A percentile compares a stretch with the other conserved stretches of the same genome.
phyloP scores from a whole-genome alignment of 1,140 invertebrate species.

The Drosophila sechellia region DNA sequence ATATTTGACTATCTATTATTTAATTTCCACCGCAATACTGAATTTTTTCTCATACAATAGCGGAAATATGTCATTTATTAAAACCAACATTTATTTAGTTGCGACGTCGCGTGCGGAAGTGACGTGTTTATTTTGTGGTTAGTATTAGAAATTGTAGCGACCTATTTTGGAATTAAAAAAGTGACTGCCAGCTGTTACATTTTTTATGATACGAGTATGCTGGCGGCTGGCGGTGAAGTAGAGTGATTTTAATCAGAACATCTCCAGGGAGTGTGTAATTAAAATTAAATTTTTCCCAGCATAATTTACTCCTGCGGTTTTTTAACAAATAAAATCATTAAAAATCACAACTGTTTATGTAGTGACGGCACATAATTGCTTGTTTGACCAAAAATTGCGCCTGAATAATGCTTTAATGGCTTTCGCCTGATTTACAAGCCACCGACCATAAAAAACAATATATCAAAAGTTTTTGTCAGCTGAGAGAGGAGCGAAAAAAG shows the following conservation, averaged over 20 bases:
- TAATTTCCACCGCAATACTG: background rate
- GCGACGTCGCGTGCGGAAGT: background rate
- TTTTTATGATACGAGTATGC: background rate
- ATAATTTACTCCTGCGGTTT: slow-evolving; percentile 26
- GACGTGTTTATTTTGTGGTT: slow-evolving; percentile 10
- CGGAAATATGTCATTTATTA: background rate
- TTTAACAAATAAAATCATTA: background rate
- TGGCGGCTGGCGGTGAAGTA: too few species aligned
- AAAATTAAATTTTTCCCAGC: slow-evolving; percentile 28
- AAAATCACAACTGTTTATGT: slow-evolving; percentile 12
- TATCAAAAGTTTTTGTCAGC: slow-evolving; percentile 44
- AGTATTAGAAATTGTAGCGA: slow-evolving; percentile 7
- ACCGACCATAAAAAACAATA: slow-evolving; percentile 14
- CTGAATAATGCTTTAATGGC: slow-evolving; percentile 18
- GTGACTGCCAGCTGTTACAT: background rate
- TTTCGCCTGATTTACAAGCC: slow-evolving; percentile 30
- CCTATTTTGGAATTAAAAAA: background rate
- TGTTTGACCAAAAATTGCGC: slow-evolving; percentile 7
- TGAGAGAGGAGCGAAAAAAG: background rate
- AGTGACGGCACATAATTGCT: slow-evolving; percentile 1
- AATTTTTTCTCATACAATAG: background rate
- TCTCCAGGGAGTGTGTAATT: slow-evolving; percentile 8
- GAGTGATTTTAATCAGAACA: slow-evolving; percentile 3
- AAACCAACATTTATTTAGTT: background rate
- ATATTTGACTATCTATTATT: background rate